These are phyloP conservation scores for Drosophila obscura DNA, from an alignment of 1,140 invertebrate genomes.

Conservation along the genomic window DNA sequence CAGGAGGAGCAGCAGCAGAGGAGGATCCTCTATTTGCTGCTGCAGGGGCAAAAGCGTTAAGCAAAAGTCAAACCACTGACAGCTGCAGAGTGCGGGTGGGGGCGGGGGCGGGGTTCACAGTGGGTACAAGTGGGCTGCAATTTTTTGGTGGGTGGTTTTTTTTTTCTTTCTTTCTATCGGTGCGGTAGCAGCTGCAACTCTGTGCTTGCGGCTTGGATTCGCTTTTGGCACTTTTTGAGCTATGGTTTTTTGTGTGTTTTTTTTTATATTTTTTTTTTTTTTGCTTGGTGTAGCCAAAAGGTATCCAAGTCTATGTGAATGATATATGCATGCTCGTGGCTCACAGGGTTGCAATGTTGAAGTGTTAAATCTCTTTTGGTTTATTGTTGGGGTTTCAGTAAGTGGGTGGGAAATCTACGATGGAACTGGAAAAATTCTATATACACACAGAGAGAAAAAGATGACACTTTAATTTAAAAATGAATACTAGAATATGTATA, in stretches of 20 bases:
- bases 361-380: too few species aligned
- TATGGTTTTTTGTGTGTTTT: constrained; percentile 4
- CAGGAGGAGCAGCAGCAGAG: not conserved
- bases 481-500: too few species aligned
- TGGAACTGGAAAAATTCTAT: too few species aligned
- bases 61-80: constrained; percentile 74
- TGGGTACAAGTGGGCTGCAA: not conserved
- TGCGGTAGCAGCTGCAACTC: constrained; percentile 44
- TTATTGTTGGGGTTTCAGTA: too few species aligned
- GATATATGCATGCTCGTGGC: too few species aligned
- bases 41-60: constrained; percentile 49
- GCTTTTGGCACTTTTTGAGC: constrained; percentile 35
- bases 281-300: constrained; percentile 30
- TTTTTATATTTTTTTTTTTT: constrained; percentile 17
- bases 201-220: constrained; percentile 58
- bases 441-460: too few species aligned
- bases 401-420: too few species aligned
- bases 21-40: constrained; percentile 7
- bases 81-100: constrained; percentile 36
- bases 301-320: too few species aligned
- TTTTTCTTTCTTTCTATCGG: constrained; percentile 24
- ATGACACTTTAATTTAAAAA: too few species aligned
- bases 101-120: not conserved
- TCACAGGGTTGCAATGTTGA: too few species aligned
- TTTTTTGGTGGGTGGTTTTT: too few species aligned